Conservation (phyloP, 2,113 vertebrate genomes). For the Oophaga pumilio region DNA sequence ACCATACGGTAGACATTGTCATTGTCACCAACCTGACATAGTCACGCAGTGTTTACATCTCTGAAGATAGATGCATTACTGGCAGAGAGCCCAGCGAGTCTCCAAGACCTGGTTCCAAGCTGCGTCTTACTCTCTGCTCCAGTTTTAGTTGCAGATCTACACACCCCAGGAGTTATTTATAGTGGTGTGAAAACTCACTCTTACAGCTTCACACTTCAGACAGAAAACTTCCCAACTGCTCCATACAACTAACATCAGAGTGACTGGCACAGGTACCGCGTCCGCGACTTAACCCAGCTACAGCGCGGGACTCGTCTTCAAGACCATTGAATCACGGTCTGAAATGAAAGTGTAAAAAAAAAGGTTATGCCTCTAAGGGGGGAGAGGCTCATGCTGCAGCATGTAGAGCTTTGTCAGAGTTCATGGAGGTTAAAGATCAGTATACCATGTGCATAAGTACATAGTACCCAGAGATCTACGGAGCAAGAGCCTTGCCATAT, state of each 20-base stretch:
- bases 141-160: slow-evolving; percentile 1
- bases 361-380: neutral
- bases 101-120: neutral
- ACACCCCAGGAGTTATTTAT: slow-evolving; percentile 19
- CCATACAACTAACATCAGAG: neutral
- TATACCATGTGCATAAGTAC: neutral
- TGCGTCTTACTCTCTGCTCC: neutral
- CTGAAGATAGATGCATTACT: neutral
- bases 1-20: neutral
- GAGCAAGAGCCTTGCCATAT: too few relatives aligned
- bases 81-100: neutral
- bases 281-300: neutral
- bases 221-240: neutral
- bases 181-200: slow-evolving; percentile 34
- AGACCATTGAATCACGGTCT: neutral
- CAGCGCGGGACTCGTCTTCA: neutral
- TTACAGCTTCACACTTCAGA: slow-evolving; percentile 37
- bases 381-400: neutral
- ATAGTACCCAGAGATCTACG: neutral
- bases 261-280: neutral
- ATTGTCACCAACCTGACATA: neutral
- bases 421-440: neutral
- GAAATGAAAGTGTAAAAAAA: neutral
- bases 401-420: neutral
- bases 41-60: slow-evolving; percentile 1